Percentiles rank a stretch among this genome's conserved stretches.
Evolutionary conservation across 2,113 vertebrate genomes (phyloP).

Genomic region (Planiliza haematocheilus): DNA sequence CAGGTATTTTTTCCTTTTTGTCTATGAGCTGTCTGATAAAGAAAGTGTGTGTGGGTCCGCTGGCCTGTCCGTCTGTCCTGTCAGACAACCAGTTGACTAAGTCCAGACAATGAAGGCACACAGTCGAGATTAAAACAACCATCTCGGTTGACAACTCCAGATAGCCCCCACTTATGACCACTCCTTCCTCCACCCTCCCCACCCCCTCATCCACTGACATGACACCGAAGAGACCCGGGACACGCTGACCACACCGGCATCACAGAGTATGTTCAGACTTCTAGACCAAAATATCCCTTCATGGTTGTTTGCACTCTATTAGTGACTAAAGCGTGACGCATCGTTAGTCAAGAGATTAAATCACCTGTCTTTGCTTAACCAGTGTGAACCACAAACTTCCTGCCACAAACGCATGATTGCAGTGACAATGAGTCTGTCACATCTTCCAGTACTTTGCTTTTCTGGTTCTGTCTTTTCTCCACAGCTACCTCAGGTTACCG

Average conservation of each 20-base stretch:
- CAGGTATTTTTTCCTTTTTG: neutral
- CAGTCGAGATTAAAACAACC: constrained; percentile 40
- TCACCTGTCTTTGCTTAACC: constrained; percentile 41
- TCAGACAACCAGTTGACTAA: constrained; percentile 32
- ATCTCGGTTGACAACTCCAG: constrained; percentile 51
- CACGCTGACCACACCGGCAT: constrained; percentile 10
- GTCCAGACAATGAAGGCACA: constrained; percentile 26
- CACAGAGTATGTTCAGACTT: neutral
- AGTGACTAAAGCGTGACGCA: constrained; percentile 11
- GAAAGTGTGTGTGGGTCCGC: neutral
- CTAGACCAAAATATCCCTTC: constrained; percentile 18
- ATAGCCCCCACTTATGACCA: constrained; percentile 54
- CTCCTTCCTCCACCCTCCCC: constrained; percentile 19
- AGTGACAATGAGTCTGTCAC: neutral
- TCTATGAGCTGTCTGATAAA: constrained; percentile 2
- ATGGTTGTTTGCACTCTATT: constrained; percentile 12
- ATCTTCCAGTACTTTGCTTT: neutral
- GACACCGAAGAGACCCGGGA: neutral
- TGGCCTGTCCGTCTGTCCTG: neutral
- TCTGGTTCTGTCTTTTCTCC: constrained; percentile 27
- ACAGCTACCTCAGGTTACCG: neutral
- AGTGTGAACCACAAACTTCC: constrained; percentile 32
- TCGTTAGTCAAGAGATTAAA: constrained; percentile 22
- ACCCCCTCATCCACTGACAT: constrained; percentile 23
- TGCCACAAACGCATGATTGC: constrained; percentile 25